Conservation (phyloP, 92 coral and sea anemone species). For the Phymanthus crucifer region DNA sequence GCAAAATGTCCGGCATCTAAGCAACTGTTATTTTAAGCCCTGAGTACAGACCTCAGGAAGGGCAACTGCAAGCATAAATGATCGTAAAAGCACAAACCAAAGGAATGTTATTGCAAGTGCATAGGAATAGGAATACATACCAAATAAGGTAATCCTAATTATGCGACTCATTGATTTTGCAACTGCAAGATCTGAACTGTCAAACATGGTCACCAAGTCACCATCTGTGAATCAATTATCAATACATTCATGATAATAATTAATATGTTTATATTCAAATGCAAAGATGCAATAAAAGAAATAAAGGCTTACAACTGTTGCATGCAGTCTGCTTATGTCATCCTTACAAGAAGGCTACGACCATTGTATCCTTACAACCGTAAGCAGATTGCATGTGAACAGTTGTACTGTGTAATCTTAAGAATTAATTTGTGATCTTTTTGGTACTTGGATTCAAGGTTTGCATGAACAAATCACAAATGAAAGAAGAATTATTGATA, state of each 20-base stretch:
- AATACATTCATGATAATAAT: neutral
- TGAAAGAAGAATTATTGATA: neutral
- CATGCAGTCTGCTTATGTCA: too few relatives aligned
- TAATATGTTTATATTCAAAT: neutral
- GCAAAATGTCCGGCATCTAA: too few relatives aligned
- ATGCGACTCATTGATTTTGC: conserved; percentile 88
- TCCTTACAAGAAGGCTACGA: too few relatives aligned
- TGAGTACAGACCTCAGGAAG: neutral
- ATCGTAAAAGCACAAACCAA: neutral
- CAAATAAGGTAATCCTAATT: conserved; percentile 88
- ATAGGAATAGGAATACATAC: conserved; percentile 58
- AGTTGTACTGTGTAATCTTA: too few relatives aligned
- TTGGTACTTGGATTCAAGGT: too few relatives aligned
- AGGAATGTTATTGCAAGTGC: neutral
- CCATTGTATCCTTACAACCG: too few relatives aligned
- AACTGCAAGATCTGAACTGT: conserved; percentile 91
- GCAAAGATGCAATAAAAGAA: neutral
- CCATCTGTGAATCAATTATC: conserved; percentile 91
- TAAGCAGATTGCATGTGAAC: too few relatives aligned
- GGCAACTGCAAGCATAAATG: neutral
- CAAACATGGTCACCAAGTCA: conserved; percentile 94
- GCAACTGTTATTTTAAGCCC: too few relatives aligned
- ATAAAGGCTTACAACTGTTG: too few relatives aligned
- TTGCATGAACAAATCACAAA: neutral
- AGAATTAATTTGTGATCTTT: too few relatives aligned